Evolutionary conservation across 92 coral and sea anemone species (phyloP).

Genomic region (Isaurus tuberculatus): DNA sequence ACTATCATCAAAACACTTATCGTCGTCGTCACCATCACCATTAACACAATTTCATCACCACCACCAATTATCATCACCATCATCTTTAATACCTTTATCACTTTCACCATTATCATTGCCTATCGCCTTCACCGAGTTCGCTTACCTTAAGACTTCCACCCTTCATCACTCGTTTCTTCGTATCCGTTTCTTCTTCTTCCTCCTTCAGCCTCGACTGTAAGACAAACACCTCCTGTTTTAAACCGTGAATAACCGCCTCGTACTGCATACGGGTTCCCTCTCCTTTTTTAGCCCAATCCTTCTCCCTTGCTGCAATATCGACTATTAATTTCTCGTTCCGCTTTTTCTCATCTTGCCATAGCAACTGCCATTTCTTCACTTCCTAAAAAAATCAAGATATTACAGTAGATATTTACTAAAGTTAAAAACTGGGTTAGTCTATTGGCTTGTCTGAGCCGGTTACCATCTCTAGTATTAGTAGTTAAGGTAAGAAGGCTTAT

Average conservation of each 20-base stretch:
- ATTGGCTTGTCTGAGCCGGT: no score
- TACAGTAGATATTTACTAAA: no score
- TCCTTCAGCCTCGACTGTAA: conserved; percentile 81
- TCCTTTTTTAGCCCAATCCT: conserved; percentile 83
- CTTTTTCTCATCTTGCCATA: conserved; percentile 93
- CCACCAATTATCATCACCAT: no score
- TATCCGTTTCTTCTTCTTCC: conserved; percentile 73
- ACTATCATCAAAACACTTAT: no score
- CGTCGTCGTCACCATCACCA: no score
- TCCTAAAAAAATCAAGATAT: conserved; percentile 8
- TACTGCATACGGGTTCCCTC: conserved; percentile 79
- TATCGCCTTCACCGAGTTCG: not conserved
- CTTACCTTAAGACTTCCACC: conserved; percentile 88
- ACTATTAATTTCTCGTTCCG: conserved; percentile 87
- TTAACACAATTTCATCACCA: no score
- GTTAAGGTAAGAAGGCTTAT: no score
- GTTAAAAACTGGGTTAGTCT: no score
- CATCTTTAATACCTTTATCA: no score
- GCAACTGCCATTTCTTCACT: conserved; percentile 91
- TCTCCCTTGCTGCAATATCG: conserved; percentile 86
- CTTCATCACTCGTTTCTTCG: conserved; percentile 73
- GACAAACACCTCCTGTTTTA: conserved; percentile 94
- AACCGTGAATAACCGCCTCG: conserved; percentile 85
- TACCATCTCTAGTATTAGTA: no score
- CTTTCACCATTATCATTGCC: not conserved